These are phyloP conservation scores for Oceanodroma tethys DNA, from an alignment of 2,113 vertebrate genomes.

Conservation along the genomic window DNA sequence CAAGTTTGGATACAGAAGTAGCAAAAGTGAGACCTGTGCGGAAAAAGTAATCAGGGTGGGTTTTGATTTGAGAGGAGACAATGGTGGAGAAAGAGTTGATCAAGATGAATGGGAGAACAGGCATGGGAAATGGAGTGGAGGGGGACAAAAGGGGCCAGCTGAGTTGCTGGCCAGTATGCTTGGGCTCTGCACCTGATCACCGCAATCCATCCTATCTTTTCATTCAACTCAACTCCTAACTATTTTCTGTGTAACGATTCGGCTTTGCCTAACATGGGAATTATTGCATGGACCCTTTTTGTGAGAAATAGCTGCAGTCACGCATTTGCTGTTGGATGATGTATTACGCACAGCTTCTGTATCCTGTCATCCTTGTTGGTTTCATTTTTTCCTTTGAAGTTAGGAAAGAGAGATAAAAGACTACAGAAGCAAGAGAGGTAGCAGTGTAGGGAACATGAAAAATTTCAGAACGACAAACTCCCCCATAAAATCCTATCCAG, in stretches of 20 bases:
- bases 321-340: neutral
- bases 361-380: neutral
- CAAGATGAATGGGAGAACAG: neutral
- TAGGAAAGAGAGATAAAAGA: slow-evolving; percentile 4
- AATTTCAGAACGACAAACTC: neutral
- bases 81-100: neutral
- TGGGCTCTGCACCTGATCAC: neutral
- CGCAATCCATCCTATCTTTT: neutral
- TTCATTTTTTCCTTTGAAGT: slow-evolving; percentile 22
- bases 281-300: accelerated
- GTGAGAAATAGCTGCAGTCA: neutral
- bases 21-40: neutral
- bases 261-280: neutral
- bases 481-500: neutral
- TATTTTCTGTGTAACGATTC: neutral
- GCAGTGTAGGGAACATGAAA: neutral
- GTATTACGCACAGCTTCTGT: neutral
- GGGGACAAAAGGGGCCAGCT: neutral
- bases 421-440: neutral
- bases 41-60: neutral
- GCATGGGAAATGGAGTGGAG: neutral
- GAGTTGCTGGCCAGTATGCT: neutral
- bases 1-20: neutral
- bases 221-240: neutral
- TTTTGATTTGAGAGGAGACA: neutral